Evolutionary conservation across 2,113 vertebrate species (phyloP).

Genomic region (Orthonyx spaldingii): DNA sequence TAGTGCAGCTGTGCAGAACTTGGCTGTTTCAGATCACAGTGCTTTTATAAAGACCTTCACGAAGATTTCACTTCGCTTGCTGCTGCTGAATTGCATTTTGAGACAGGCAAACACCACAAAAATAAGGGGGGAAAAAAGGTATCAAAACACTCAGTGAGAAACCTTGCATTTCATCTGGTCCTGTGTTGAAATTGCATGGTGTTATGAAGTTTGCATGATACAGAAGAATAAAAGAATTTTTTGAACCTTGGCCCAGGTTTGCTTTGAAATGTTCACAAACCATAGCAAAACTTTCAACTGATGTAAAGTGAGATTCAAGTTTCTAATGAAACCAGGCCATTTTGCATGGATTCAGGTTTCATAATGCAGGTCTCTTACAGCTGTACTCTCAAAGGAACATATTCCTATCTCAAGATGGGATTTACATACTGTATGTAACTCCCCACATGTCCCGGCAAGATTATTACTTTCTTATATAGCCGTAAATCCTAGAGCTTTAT

Average conservation of each 20-base stretch:
- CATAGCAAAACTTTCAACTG: conserved; percentile 13
- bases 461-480: conserved; percentile 63
- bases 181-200: not conserved
- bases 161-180: not conserved
- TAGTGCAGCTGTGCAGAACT: conserved; percentile 41
- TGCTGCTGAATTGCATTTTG: not conserved
- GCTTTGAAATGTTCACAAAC: conserved; percentile 13
- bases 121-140: accelerated
- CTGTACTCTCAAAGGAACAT: conserved; percentile 57
- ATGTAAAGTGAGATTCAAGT: conserved; percentile 34
- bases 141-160: not conserved
- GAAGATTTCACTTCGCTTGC: not conserved
- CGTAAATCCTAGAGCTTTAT: conserved; percentile 60
- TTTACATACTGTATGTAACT: conserved; percentile 64
- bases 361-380: conserved; percentile 52
- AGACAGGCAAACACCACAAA: not conserved
- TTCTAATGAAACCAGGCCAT: conserved; percentile 42
- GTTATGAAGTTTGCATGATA: not conserved
- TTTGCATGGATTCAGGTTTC: conserved; percentile 51
- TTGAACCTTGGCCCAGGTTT: not conserved
- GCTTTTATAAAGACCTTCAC: not conserved
- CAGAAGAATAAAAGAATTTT: not conserved
- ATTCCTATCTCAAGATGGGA: conserved; percentile 59
- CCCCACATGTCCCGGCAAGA: conserved; percentile 51
- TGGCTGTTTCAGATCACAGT: conserved; percentile 18